A percentile compares a stretch with the other conserved stretches of the same genome.
Conservation (phyloP, 2,113 vertebrate species). For the Siphamia tubifer region DNA sequence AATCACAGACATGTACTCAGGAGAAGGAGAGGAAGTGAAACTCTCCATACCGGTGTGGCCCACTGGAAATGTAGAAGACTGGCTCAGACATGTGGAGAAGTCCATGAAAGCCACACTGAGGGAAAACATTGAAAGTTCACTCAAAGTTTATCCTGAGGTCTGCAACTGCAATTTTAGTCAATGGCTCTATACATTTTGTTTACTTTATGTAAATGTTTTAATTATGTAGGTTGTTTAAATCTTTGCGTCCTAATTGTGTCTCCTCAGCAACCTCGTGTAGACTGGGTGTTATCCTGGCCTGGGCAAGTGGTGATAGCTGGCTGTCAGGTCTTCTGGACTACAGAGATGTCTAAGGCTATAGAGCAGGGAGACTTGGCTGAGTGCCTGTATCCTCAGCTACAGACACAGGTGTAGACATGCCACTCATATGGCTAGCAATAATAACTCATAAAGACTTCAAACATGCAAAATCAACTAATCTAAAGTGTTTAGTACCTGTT, state of each 20-base stretch:
- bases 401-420: constrained; percentile 79
- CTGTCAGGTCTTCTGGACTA: constrained; percentile 92
- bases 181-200: no score
- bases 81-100: constrained; percentile 88
- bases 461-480: no score
- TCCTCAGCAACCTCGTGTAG: constrained; percentile 70
- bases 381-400: constrained; percentile 85
- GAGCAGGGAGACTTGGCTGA: constrained; percentile 78
- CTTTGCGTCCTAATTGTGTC: not conserved
- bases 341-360: constrained; percentile 86
- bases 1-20: constrained; percentile 94
- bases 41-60: constrained; percentile 79
- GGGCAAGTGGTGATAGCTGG: constrained; percentile 96
- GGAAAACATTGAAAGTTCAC: constrained; percentile 84
- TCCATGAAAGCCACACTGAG: constrained; percentile 88
- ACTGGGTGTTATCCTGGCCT: constrained; percentile 91
- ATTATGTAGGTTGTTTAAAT: not conserved
- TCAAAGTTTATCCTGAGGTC: constrained; percentile 84
- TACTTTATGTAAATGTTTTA: not conserved
- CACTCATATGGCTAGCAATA: not conserved
- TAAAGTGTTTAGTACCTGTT: no score
- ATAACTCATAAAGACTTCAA: not conserved
- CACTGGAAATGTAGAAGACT: constrained; percentile 87
- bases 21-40: constrained; percentile 89
- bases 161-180: not conserved